These are phyloP conservation scores for Tetragnatha montana DNA, from an alignment of 2,888 invertebrate genomes.

Conservation along the genomic window DNA sequence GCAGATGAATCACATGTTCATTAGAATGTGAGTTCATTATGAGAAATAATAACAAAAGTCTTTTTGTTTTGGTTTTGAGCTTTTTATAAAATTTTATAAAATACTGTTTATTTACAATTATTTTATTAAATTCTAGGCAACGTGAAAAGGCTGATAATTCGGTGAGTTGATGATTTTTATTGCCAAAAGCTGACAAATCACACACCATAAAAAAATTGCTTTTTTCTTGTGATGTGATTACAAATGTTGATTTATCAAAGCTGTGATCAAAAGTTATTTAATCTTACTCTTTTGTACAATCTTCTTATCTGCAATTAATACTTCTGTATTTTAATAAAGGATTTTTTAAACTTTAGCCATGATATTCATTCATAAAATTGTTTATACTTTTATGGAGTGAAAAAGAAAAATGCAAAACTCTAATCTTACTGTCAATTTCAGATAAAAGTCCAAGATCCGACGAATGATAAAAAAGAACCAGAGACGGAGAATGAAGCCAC, in stretches of 20 bases:
- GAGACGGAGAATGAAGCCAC: constrained; percentile 60
- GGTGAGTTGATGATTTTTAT: constrained; percentile 33
- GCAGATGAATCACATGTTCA: constrained; percentile 65
- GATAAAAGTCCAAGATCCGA: constrained; percentile 58
- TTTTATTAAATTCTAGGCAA: constrained; percentile 44
- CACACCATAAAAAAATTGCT: background rate
- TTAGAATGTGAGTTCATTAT: constrained; percentile 45
- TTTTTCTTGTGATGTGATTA: background rate
- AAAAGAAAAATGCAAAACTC: no score
- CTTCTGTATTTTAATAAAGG: background rate
- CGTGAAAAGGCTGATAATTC: constrained; percentile 65
- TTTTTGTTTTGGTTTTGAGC: background rate
- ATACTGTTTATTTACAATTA: background rate
- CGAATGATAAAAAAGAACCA: constrained; percentile 50
- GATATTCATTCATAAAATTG: background rate
- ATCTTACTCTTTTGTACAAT: background rate
- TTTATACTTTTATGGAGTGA: no score
- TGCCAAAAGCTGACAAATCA: background rate
- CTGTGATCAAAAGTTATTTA: background rate
- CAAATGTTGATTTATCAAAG: background rate
- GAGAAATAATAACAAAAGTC: background rate
- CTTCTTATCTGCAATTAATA: background rate
- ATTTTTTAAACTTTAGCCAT: background rate
- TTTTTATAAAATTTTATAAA: background rate
- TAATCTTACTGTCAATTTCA: background rate